phyloP scores from a whole-genome alignment of 2,113 vertebrate genomes.

The Romanogobio albipinnatus region DNA sequence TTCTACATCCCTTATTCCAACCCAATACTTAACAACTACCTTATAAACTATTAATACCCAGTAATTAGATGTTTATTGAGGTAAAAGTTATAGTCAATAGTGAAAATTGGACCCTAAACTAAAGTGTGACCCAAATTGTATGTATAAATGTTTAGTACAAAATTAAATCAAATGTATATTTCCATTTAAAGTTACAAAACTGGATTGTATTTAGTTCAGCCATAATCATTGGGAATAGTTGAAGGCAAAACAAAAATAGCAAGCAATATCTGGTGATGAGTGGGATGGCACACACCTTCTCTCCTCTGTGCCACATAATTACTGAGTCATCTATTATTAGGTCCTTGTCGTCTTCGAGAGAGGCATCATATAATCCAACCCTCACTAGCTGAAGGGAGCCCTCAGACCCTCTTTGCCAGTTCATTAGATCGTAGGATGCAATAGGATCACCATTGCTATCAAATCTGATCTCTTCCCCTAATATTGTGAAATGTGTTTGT shows the following conservation, averaged over 20 bases:
- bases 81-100: no score
- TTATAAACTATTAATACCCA: no score
- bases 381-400: constrained; percentile 67
- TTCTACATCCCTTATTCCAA: no score
- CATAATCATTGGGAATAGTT: constrained; percentile 57
- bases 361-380: constrained; percentile 74
- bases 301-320: constrained; percentile 70
- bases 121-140: no score
- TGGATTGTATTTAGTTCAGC: constrained; percentile 43
- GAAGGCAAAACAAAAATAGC: constrained; percentile 59
- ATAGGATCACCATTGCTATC: constrained; percentile 75
- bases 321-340: constrained; percentile 68
- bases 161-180: not conserved
- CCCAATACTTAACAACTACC: no score
- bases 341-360: constrained; percentile 55
- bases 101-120: no score
- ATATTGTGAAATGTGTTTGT: constrained; percentile 61
- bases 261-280: constrained; percentile 52
- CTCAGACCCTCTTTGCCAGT: constrained; percentile 70
- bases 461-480: constrained; percentile 72
- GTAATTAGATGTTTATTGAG: no score
- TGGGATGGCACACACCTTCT: constrained; percentile 69
- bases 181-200: not conserved
- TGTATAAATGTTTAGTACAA: not conserved
- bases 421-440: constrained; percentile 76